Percentiles rank a stretch among this genome's conserved stretches.
Evolutionary conservation across 2,888 invertebrate genomes (phyloP).

Genomic region (Pelosia muscerda): DNA sequence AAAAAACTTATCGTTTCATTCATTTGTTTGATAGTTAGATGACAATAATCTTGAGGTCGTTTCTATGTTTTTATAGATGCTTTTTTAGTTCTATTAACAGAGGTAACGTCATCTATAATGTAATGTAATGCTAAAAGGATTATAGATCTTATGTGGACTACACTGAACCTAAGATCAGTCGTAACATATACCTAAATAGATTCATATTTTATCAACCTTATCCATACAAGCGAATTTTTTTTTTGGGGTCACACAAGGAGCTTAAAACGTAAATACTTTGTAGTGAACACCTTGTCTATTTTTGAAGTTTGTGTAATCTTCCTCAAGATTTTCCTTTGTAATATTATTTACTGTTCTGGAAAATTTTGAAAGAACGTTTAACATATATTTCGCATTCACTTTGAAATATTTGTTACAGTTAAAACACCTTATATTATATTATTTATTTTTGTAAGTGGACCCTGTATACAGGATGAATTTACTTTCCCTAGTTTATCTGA

Average conservation of each 20-base stretch:
- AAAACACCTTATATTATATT: not conserved
- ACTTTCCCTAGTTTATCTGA: too few species aligned
- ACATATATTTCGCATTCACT: not conserved
- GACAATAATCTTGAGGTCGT: slow-evolving; percentile 14
- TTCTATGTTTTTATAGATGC: slow-evolving; percentile 19
- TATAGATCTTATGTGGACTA: too few species aligned
- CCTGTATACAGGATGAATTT: not conserved
- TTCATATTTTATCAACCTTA: not conserved
- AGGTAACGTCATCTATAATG: too few species aligned
- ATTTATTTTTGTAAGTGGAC: not conserved
- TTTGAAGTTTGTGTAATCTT: slow-evolving; percentile 7
- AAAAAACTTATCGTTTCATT: slow-evolving; percentile 34
- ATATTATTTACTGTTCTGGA: not conserved
- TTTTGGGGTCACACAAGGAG: not conserved
- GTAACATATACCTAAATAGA: not conserved
- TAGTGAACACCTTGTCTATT: not conserved
- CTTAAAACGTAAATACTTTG: not conserved
- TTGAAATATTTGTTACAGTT: slow-evolving; percentile 6
- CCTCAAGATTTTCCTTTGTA: slow-evolving; percentile 1
- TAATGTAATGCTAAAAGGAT: too few species aligned
- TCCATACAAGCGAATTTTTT: not conserved
- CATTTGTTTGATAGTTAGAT: slow-evolving; percentile 19
- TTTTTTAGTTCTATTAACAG: not conserved
- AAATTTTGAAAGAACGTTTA: not conserved
- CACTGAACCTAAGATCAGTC: too few species aligned